Percentiles rank a stretch among this genome's conserved stretches.
These are phyloP conservation scores for Silvanus unidentatus DNA, from an alignment of 2,888 invertebrate genomes.

Conservation along the genomic window DNA sequence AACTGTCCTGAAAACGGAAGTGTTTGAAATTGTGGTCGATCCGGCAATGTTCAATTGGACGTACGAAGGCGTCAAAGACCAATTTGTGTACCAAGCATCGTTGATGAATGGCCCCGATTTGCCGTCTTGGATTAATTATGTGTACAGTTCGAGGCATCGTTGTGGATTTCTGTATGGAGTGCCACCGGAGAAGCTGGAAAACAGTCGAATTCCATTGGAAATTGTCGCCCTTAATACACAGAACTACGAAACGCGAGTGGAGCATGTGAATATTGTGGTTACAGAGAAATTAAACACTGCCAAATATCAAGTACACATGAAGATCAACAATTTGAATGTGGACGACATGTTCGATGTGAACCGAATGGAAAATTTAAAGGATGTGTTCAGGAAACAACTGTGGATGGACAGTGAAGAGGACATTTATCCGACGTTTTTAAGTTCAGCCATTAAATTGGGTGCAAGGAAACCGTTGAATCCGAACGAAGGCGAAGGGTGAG, in stretches of 20 bases:
- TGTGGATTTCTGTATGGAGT: constrained; percentile 82
- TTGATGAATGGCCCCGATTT: constrained; percentile 74
- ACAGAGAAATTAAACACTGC: constrained; percentile 62
- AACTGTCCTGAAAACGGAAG: constrained; percentile 64
- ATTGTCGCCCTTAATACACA: constrained; percentile 71
- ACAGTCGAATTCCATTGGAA: constrained; percentile 57
- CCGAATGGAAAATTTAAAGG: constrained; percentile 67
- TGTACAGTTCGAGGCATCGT: constrained; percentile 71
- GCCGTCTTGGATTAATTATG: constrained; percentile 80
- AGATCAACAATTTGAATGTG: constrained; percentile 84
- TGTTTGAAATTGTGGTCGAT: constrained; percentile 71
- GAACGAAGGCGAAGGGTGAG: constrained; percentile 78
- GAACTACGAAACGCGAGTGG: constrained; percentile 67
- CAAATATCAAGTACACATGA: constrained; percentile 73
- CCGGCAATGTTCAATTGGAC: constrained; percentile 79
- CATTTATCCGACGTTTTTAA: constrained; percentile 75
- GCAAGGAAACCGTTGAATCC: constrained; percentile 77
- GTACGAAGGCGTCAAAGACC: constrained; percentile 56
- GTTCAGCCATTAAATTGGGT: constrained; percentile 79
- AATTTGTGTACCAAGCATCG: constrained; percentile 69
- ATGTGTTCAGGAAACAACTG: constrained; percentile 68
- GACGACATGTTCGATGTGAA: constrained; percentile 74
- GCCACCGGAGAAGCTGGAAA: constrained; percentile 56
- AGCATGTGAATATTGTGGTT: constrained; percentile 50
- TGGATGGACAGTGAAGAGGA: constrained; percentile 74